These are phyloP conservation scores for Muscicapa comitata DNA, from an alignment of 2,797 vertebrate genomes.

Conservation along the genomic window DNA sequence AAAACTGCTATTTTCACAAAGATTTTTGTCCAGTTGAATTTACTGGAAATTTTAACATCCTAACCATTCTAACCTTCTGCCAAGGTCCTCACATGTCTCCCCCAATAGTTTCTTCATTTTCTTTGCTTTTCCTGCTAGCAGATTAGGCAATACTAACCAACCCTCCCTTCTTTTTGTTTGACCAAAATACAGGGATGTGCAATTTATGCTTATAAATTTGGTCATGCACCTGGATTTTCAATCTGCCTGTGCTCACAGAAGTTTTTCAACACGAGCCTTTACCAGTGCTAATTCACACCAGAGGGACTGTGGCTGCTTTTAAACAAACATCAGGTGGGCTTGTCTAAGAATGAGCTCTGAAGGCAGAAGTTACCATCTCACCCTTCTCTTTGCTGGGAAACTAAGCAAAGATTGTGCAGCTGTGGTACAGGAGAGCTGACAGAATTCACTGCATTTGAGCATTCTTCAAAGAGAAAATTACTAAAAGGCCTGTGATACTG, in stretches of 20 bases:
- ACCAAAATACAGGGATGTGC: background rate
- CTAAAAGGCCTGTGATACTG: background rate
- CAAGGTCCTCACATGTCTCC: background rate
- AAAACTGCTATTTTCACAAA: background rate
- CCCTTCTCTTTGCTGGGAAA: background rate
- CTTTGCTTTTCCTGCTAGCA: background rate
- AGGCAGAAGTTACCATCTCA: background rate
- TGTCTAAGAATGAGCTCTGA: background rate
- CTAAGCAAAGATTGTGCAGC: background rate
- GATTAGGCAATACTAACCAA: background rate
- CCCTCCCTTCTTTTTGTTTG: background rate
- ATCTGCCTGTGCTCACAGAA: background rate
- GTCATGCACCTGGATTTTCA: background rate
- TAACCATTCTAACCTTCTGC: background rate
- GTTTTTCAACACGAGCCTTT: background rate
- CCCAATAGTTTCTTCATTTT: background rate
- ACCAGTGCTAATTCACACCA: background rate
- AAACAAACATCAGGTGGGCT: background rate
- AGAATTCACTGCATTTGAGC: background rate
- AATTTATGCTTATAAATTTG: background rate
- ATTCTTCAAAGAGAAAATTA: background rate
- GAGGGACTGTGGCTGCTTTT: background rate
- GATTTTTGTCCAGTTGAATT: background rate
- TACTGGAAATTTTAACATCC: background rate
- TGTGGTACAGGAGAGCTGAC: background rate